Conservation (phyloP, 2,797 vertebrate species). For the Argentina silus region DNA sequence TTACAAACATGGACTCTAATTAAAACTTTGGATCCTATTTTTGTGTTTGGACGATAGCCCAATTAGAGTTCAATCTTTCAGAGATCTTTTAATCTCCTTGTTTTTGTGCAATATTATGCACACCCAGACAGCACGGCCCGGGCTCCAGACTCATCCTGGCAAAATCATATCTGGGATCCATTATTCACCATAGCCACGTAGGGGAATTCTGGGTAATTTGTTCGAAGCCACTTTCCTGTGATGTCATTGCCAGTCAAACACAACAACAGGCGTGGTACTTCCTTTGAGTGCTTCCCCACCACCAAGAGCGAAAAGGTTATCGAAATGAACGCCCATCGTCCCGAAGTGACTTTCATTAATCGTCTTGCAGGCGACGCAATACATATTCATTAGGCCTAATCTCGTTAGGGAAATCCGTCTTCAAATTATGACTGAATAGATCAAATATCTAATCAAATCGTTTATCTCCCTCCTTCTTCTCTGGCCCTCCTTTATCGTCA, state of each 20-base stretch:
- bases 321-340: slow-evolving; percentile 39
- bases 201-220: slow-evolving; percentile 33
- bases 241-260: slow-evolving; percentile 33
- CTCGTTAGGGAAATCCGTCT: slow-evolving; percentile 44
- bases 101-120: slow-evolving; percentile 8
- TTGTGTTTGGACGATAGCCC: slow-evolving; percentile 22
- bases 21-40: not conserved
- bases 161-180: slow-evolving; percentile 42
- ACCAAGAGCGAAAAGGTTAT: slow-evolving; percentile 24
- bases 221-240: slow-evolving; percentile 26
- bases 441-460: slow-evolving; percentile 49
- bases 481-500: slow-evolving; percentile 31
- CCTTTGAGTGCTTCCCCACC: slow-evolving; percentile 15
- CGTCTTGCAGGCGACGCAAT: slow-evolving; percentile 28
- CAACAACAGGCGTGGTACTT: slow-evolving; percentile 38
- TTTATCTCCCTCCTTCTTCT: slow-evolving; percentile 27
- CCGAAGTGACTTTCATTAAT: slow-evolving; percentile 46
- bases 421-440: slow-evolving; percentile 39
- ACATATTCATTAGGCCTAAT: slow-evolving; percentile 51
- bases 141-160: slow-evolving; percentile 17
- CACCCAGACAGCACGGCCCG: slow-evolving; percentile 21
- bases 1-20: not conserved
- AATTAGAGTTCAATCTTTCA: slow-evolving; percentile 32
- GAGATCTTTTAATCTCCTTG: slow-evolving; percentile 41
- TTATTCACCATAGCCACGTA: slow-evolving; percentile 40